Percentiles rank a stretch among this genome's conserved stretches.
Evolutionary conservation across 2,797 vertebrate genomes (phyloP).

Genomic region (Notoglanidium macrostoma): DNA sequence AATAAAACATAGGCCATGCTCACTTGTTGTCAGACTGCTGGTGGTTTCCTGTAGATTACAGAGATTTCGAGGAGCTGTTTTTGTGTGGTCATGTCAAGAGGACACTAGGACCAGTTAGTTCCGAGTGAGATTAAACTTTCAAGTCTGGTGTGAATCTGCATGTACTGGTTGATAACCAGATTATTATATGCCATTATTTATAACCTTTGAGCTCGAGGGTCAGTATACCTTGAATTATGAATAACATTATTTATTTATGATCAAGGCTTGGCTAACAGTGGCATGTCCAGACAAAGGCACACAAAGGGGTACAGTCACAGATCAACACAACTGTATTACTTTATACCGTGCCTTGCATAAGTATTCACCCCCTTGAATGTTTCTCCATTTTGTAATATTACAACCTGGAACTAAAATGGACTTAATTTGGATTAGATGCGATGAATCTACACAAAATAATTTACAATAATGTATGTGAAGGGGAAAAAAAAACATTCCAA

Average conservation of each 20-base stretch:
- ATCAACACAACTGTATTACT: neutral
- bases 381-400: neutral
- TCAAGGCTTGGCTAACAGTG: slow-evolving; percentile 2
- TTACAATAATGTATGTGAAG: neutral
- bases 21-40: slow-evolving; percentile 40
- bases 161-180: slow-evolving; percentile 39
- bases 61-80: slow-evolving; percentile 35
- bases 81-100: slow-evolving; percentile 29
- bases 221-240: neutral
- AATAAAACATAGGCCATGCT: slow-evolving; percentile 44
- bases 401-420: neutral
- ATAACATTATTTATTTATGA: neutral
- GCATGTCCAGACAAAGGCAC: neutral
- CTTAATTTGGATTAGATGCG: neutral
- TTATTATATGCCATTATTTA: slow-evolving; percentile 15
- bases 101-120: slow-evolving; percentile 9
- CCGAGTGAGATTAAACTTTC: slow-evolving; percentile 39
- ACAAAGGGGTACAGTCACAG: neutral
- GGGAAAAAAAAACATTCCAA: neutral
- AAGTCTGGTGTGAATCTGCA: slow-evolving; percentile 38
- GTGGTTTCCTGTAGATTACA: slow-evolving; percentile 40
- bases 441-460: neutral
- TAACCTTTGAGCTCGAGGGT: neutral
- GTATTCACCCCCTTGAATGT: neutral
- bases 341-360: neutral